Conservation (phyloP, 2,113 vertebrate genomes). For the Paratilapia polleni region DNA sequence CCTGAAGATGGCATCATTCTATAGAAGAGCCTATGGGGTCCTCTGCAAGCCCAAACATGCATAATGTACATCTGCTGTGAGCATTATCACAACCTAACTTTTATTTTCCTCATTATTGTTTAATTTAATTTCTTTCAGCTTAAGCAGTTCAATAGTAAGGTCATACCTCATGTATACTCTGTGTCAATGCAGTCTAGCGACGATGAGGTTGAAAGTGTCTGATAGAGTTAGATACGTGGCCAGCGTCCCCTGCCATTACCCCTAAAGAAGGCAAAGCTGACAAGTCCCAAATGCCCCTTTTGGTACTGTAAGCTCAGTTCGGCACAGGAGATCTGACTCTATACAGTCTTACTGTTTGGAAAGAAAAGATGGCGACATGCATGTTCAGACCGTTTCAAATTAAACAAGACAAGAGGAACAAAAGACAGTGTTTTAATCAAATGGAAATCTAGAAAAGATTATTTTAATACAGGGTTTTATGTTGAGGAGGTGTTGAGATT, state of each 20-base stretch:
- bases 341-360: conserved; percentile 39
- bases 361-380: conserved; percentile 9
- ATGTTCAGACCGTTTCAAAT: conserved; percentile 45
- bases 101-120: neutral
- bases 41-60: conserved; percentile 24
- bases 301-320: conserved; percentile 57
- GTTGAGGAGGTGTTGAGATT: conserved; percentile 65
- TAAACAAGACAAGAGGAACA: conserved; percentile 50
- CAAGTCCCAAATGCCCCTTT: conserved; percentile 46
- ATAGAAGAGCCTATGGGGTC: conserved; percentile 13
- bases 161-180: conserved; percentile 58
- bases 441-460: conserved; percentile 56
- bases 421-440: conserved; percentile 66
- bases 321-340: conserved; percentile 51
- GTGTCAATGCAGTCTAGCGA: conserved; percentile 53
- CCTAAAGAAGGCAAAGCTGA: conserved; percentile 61
- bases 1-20: conserved; percentile 30
- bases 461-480: conserved; percentile 81
- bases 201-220: conserved; percentile 52
- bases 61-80: conserved; percentile 40
- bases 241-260: conserved; percentile 35
- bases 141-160: conserved; percentile 25
- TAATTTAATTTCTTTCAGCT: conserved; percentile 25
- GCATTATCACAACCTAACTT: conserved; percentile 24
- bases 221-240: conserved; percentile 34